Conservation (phyloP, 2,797 vertebrate genomes). For the Helicolenus hilgendorfi region DNA sequence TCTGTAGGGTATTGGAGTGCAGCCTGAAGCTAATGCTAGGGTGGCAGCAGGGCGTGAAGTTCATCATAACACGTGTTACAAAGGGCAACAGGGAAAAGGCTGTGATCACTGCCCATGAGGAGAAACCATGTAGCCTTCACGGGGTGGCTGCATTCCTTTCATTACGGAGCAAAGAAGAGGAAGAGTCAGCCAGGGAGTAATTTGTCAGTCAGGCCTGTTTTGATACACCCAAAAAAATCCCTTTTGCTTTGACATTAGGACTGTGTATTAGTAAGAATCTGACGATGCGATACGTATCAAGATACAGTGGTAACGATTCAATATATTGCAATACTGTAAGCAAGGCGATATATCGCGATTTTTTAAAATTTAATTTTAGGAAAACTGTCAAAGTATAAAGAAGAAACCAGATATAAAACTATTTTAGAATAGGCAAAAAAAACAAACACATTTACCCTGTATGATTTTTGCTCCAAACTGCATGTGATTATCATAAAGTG, state of each 20-base stretch:
- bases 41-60: conserved; percentile 69
- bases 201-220: conserved; percentile 11
- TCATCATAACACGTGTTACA: conserved; percentile 72
- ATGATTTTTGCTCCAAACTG: too few relatives aligned
- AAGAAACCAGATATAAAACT: too few relatives aligned
- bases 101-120: conserved; percentile 64
- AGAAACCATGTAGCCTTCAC: conserved; percentile 40
- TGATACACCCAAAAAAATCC: not conserved
- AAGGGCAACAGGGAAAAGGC: conserved; percentile 56
- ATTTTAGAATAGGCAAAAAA: not conserved
- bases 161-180: conserved; percentile 44
- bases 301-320: not conserved
- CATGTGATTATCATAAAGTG: too few relatives aligned
- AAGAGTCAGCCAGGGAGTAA: conserved; percentile 8
- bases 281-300: not conserved
- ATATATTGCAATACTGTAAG: not conserved
- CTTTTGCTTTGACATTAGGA: not conserved
- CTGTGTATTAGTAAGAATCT: not conserved
- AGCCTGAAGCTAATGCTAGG: conserved; percentile 65
- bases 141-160: conserved; percentile 70
- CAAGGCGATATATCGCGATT: not conserved
- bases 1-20: conserved; percentile 60
- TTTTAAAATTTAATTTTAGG: too few relatives aligned
- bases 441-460: not conserved
- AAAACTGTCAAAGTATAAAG: too few relatives aligned